These are phyloP conservation scores for Cerastis rubricosa DNA, from an alignment of 2,888 invertebrate species.

Conservation along the genomic window DNA sequence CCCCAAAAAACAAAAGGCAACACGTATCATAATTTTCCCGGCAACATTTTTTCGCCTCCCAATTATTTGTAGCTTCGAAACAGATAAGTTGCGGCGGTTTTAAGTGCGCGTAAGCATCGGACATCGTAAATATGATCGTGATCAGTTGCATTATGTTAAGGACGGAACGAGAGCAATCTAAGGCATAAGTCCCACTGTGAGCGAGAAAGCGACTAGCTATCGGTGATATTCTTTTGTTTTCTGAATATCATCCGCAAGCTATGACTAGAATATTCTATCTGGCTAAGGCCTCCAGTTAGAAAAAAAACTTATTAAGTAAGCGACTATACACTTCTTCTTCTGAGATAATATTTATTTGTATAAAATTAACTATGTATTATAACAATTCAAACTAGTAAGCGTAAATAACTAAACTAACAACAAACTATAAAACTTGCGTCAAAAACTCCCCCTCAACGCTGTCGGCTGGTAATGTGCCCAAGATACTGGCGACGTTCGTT, in stretches of 20 bases:
- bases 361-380: no score
- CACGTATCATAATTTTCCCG: constrained; percentile 51
- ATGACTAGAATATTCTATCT: no score
- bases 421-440: no score
- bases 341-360: no score
- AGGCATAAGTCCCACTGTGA: background rate
- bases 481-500: no score
- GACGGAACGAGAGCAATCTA: constrained; percentile 74
- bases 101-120: constrained; percentile 69
- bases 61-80: constrained; percentile 70
- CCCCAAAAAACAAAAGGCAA: constrained; percentile 47
- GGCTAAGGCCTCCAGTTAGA: no score
- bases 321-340: no score
- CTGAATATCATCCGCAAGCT: background rate
- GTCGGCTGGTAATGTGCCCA: no score
- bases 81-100: constrained; percentile 70
- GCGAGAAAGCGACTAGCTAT: background rate
- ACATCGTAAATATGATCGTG: constrained; percentile 84
- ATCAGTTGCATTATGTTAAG: constrained; percentile 80
- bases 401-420: no score
- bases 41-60: constrained; percentile 65
- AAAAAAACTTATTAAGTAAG: no score
- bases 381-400: no score
- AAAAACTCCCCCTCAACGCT: no score
- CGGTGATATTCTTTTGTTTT: background rate